Conservation (phyloP, 2,113 vertebrate genomes). For the Melanerpes formicivorus region DNA sequence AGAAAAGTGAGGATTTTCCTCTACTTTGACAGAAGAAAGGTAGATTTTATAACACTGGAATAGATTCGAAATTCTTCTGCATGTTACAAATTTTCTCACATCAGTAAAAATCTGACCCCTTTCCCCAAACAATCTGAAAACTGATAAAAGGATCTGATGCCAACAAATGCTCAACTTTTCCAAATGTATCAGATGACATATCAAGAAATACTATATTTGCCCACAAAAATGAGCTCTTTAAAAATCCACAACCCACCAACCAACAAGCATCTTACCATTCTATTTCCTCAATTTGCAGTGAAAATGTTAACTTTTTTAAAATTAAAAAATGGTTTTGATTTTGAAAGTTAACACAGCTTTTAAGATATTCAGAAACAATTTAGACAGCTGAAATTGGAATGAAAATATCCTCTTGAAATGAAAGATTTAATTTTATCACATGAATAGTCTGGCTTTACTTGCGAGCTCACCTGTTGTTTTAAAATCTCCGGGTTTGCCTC, state of each 20-base stretch:
- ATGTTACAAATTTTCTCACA: neutral
- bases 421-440: neutral
- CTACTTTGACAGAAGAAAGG: neutral
- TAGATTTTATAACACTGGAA: neutral
- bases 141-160: neutral
- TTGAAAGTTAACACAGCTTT: neutral
- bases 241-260: rapidly evolving
- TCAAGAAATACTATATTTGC: neutral
- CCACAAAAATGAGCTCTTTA: neutral
- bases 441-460: neutral
- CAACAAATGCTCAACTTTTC: neutral
- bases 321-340: neutral
- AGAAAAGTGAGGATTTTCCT: neutral
- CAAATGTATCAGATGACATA: neutral
- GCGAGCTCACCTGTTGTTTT: neutral
- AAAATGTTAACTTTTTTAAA: neutral
- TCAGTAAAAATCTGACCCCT: neutral
- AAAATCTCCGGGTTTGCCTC: neutral
- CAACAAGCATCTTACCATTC: rapidly evolving
- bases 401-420: neutral
- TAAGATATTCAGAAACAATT: neutral
- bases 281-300: neutral
- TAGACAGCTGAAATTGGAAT: neutral
- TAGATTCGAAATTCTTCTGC: neutral
- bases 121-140: neutral